Percentiles rank a stretch among this genome's conserved stretches.
Conservation (phyloP, 2,888 invertebrate species). For the Lasioglossum lativentre region DNA sequence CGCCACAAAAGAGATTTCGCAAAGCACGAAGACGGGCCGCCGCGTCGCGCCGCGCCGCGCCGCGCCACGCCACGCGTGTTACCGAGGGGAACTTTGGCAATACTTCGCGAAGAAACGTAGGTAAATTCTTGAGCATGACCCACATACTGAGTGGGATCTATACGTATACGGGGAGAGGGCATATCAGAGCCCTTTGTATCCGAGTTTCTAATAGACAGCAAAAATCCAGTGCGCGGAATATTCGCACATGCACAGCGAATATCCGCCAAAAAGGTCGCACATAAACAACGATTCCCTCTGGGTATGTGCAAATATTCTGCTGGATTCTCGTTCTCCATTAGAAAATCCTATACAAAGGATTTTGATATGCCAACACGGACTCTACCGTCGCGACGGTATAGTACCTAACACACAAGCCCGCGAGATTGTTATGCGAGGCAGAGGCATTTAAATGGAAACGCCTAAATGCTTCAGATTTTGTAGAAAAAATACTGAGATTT, state of each 20-base stretch:
- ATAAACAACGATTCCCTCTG: slow-evolving; percentile 15
- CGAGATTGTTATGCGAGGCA: neutral
- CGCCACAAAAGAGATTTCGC: neutral
- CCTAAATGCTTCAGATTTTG: too few species aligned
- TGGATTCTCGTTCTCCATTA: neutral
- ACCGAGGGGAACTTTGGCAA: neutral
- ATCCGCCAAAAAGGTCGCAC: slow-evolving; percentile 3
- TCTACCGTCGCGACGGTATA: neutral
- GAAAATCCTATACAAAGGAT: slow-evolving; percentile 15
- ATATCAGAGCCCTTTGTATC: slow-evolving; percentile 9
- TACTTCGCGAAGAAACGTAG: neutral
- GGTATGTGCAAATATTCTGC: neutral
- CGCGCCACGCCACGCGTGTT: too few species aligned
- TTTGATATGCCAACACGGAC: neutral
- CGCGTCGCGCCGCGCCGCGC: too few species aligned
- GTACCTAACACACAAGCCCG: neutral
- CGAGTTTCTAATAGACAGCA: slow-evolving; percentile 2
- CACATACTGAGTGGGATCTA: neutral
- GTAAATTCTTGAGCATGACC: slow-evolving; percentile 13
- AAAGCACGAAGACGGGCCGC: neutral
- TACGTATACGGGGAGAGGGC: neutral
- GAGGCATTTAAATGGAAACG: neutral
- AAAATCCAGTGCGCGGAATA: neutral
- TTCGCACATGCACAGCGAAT: slow-evolving; percentile 8
- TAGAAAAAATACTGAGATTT: too few species aligned